phyloP scores from a whole-genome alignment of 2,888 invertebrate species.

The Pyrrhia umbra region DNA sequence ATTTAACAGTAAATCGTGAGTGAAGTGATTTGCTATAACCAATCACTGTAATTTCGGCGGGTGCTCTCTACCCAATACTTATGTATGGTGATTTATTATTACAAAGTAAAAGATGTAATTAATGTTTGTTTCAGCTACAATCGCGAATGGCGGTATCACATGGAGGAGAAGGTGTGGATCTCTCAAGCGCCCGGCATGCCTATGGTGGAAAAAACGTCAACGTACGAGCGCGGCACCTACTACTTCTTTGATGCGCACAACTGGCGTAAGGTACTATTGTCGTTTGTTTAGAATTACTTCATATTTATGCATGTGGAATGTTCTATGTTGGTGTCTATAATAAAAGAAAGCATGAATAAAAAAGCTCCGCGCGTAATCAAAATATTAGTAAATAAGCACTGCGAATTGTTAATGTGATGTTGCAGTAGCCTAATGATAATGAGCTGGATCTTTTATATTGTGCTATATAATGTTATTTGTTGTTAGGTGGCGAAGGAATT shows the following conservation, averaged over 20 bases:
- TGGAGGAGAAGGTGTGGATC: constrained; percentile 99
- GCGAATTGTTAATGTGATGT: constrained; percentile 1
- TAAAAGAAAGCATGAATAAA: background rate
- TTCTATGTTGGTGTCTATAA: background rate
- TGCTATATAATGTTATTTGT: constrained; percentile 14
- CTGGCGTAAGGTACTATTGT: constrained; percentile 95
- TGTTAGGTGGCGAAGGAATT: constrained; percentile 97
- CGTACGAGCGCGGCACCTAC: constrained; percentile 99
- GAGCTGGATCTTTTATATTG: background rate
- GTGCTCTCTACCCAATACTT: background rate
- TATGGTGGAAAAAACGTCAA: constrained; percentile 98
- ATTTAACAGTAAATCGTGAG: constrained; percentile 4
- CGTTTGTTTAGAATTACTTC: constrained; percentile 40
- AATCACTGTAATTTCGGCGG: background rate
- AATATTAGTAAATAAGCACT: background rate
- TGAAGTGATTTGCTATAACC: background rate
- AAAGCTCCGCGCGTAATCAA: too few relatives aligned
- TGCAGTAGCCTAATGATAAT: background rate
- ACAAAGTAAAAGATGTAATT: background rate
- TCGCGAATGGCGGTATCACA: constrained; percentile 99
- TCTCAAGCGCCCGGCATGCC: constrained; percentile 99
- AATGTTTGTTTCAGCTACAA: constrained; percentile 93
- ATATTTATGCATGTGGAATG: constrained; percentile 32
- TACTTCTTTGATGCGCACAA: constrained; percentile 99
- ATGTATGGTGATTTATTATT: background rate